Conservation (phyloP, 2,797 vertebrate species). For the Phataginus tetradactyla region DNA sequence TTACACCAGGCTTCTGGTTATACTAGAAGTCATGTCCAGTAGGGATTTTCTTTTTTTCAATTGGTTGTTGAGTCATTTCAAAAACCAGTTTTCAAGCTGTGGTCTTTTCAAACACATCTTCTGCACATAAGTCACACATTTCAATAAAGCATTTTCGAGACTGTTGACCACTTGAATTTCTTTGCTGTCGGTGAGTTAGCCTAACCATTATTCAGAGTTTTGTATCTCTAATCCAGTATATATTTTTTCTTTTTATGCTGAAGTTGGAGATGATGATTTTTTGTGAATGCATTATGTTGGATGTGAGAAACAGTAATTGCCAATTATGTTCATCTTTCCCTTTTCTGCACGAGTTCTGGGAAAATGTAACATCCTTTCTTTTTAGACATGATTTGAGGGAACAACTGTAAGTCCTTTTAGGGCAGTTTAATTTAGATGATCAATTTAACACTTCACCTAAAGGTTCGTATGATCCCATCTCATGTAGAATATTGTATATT, state of each 20-base stretch:
- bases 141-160: constrained; percentile 93
- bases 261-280: constrained; percentile 48
- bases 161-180: constrained; percentile 89
- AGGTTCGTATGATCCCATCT: constrained; percentile 69
- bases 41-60: constrained; percentile 73
- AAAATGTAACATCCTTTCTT: constrained; percentile 60
- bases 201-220: constrained; percentile 42
- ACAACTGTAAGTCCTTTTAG: constrained; percentile 68
- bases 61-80: constrained; percentile 87
- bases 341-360: constrained; percentile 63
- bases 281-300: constrained; percentile 65
- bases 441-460: constrained; percentile 67
- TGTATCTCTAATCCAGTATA: constrained; percentile 54
- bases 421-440: constrained; percentile 67
- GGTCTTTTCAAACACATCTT: constrained; percentile 89
- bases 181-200: constrained; percentile 81
- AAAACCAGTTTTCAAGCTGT: constrained; percentile 87
- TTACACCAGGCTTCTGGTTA: constrained; percentile 80
- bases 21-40: constrained; percentile 78
- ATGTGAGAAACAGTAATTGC: constrained; percentile 64
- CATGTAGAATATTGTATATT: constrained; percentile 80
- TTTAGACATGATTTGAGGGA: constrained; percentile 66
- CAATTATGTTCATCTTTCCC: constrained; percentile 57
- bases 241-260: constrained; percentile 44
- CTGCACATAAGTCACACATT: constrained; percentile 89